Evolutionary conservation across 1,140 invertebrate genomes (phyloP), one percentile per base, ranked within the genome.

Genomic region (Diprion similis): DNA sequence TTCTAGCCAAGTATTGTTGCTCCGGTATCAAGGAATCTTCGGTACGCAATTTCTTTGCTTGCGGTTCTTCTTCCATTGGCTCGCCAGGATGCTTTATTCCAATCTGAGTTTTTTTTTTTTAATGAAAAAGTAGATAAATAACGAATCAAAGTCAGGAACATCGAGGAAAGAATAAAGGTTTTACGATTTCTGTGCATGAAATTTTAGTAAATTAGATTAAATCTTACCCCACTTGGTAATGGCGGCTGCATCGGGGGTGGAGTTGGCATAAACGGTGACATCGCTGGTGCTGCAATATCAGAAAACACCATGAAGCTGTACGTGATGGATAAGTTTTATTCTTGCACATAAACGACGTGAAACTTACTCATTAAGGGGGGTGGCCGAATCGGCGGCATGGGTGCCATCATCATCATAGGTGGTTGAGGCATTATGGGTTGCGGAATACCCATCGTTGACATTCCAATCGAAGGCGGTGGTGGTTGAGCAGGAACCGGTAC

Each of bases 21-120:
- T 99, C 98, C 0, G 97, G 94, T 76, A 99, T 93, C 0, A 99
- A 89, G 46, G 94, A 93, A 81, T 99, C 98, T 88, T 99, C 98
- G 0, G 96, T 97, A 71, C 97, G 93, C 48, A 94, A 84, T 84
- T 97, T 95, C 87, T 99, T 99, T 17, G 92, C 89, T 0, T 94
- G 91, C 1, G 97, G 96, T 83, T 97, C 97, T 71, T 98, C 96
- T 46, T 95, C 94, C 48, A 87, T 80, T 1, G 89, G 74, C 64
- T 85, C 89, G 17, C 85, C 76, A 7, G 89, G 84, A 78, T 91
- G 89, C 76, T 91, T 91, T 75, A 90, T 86, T 7, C 80, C 78
- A 67, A 87, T 85, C 77, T 86, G 9, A 17, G 15, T 51, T 51
- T 51, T 51, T 51, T 37, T 37, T 37, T 37, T 37, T 37, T 1